These are phyloP conservation scores for Andricus grossulariae DNA, from an alignment of 1,140 invertebrate genomes.

Conservation along the genomic window DNA sequence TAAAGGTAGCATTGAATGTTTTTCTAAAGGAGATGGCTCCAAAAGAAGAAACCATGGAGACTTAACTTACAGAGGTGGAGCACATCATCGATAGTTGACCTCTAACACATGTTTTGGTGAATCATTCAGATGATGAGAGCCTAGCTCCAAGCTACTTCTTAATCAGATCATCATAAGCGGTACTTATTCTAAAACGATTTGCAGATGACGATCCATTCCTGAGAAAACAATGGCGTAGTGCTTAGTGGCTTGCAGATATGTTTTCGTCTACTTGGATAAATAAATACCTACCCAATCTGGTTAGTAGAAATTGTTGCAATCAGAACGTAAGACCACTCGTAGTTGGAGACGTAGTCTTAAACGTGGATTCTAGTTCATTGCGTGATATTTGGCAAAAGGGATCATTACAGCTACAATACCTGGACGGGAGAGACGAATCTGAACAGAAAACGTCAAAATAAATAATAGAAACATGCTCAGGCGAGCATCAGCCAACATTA, in stretches of 20 bases:
- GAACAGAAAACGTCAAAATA: slow-evolving; percentile 27
- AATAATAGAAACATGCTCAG: too few relatives aligned
- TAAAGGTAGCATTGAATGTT: slow-evolving; percentile 44
- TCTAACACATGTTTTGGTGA: slow-evolving; percentile 60
- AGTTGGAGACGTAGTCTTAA: slow-evolving; percentile 32
- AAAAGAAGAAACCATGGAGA: slow-evolving; percentile 42
- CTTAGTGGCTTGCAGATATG: slow-evolving; percentile 32
- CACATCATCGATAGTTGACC: slow-evolving; percentile 58
- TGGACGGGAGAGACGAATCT: slow-evolving; percentile 31
- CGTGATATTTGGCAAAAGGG: slow-evolving; percentile 53
- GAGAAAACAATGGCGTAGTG: slow-evolving; percentile 35
- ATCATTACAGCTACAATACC: slow-evolving; percentile 21
- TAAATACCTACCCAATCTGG: slow-evolving; percentile 42
- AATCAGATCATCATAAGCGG: slow-evolving; percentile 32
- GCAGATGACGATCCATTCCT: not conserved
- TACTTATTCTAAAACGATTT: not conserved
- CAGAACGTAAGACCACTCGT: not conserved
- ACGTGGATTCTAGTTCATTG: slow-evolving; percentile 15
- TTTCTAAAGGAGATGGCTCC: slow-evolving; percentile 34
- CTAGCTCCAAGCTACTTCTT: slow-evolving; percentile 63
- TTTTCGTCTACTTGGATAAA: slow-evolving; percentile 45
- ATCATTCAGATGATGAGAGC: not conserved
- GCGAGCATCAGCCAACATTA: too few relatives aligned
- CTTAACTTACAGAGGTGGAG: slow-evolving; percentile 56
- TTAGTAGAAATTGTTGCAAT: slow-evolving; percentile 34